A percentile compares a stretch with the other conserved stretches of the same genome.
Evolutionary conservation across 2,888 invertebrate species (phyloP).

Genomic region (Dasysyrphus tricinctus): DNA sequence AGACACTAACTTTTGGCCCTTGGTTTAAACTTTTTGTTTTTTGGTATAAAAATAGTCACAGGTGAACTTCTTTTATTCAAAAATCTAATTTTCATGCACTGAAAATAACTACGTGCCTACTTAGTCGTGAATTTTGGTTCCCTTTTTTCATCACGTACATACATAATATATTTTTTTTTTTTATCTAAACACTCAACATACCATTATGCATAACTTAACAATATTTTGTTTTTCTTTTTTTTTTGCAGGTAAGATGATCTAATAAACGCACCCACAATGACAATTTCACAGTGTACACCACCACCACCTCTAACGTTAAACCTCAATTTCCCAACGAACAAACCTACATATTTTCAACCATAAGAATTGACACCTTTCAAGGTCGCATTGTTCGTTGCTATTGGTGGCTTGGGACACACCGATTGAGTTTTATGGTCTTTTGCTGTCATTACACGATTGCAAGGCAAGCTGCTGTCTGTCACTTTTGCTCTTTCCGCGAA

Average conservation of each 20-base stretch:
- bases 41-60: no score
- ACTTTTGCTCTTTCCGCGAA: slow-evolving; percentile 9
- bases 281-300: background rate
- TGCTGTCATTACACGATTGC: slow-evolving; percentile 29
- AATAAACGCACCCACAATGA: slow-evolving; percentile 15
- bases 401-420: slow-evolving; percentile 12
- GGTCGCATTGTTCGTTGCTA: slow-evolving; percentile 36
- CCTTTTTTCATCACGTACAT: background rate
- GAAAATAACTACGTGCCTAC: background rate
- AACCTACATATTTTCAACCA: background rate
- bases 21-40: no score
- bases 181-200: background rate
- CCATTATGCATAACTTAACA: background rate
- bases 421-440: slow-evolving; percentile 19
- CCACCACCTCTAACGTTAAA: background rate
- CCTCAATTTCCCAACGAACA: background rate
- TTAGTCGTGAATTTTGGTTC: background rate
- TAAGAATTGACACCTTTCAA: slow-evolving; percentile 44
- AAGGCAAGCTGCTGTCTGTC: slow-evolving; percentile 30
- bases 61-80: no score
- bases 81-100: background rate
- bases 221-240: slow-evolving; percentile 22
- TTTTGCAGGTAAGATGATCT: slow-evolving; percentile 59
- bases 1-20: no score
- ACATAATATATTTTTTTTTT: background rate